A percentile compares a stretch with the other conserved stretches of the same genome.
These are phyloP conservation scores for Caenorhabditis brenneri DNA, from an alignment of 1,140 invertebrate species.

Conservation along the genomic window DNA sequence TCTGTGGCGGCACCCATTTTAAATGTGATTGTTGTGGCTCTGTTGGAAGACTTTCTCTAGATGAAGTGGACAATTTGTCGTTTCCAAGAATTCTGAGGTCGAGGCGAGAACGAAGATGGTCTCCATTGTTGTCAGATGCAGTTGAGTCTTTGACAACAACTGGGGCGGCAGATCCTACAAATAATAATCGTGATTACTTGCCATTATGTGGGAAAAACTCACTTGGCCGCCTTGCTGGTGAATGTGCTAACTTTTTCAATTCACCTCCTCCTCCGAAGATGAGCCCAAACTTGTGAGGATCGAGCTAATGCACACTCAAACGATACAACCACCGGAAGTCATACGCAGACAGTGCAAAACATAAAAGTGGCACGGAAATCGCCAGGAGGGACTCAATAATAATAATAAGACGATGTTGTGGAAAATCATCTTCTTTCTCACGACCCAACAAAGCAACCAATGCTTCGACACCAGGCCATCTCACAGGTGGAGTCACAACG, in stretches of 20 bases:
- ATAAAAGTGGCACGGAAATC: constrained; percentile 83
- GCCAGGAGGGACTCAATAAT: constrained; percentile 91
- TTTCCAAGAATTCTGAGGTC: constrained; percentile 21
- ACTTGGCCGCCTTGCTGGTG: constrained; percentile 59
- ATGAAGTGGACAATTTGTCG: neutral
- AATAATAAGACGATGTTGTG: constrained; percentile 86
- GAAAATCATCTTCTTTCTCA: constrained; percentile 94
- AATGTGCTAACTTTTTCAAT: constrained; percentile 75
- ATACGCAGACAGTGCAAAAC: constrained; percentile 89
- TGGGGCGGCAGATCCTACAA: constrained; percentile 3
- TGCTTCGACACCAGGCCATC: constrained; percentile 83
- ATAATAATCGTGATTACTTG: neutral
- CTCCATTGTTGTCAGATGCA: constrained; percentile 31
- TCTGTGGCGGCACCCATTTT: constrained; percentile 72
- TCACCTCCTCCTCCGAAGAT: constrained; percentile 94
- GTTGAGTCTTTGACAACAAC: neutral
- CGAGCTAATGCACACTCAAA: constrained; percentile 83
- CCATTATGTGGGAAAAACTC: constrained; percentile 8
- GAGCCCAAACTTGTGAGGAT: constrained; percentile 81
- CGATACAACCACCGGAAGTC: constrained; percentile 89
- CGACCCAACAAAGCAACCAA: constrained; percentile 73
- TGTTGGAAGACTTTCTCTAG: neutral
- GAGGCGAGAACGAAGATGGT: constrained; percentile 42
- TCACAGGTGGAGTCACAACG: constrained; percentile 76
- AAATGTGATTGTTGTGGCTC: constrained; percentile 55